Conservation (phyloP, 2,113 vertebrate species). For the Salminus brasiliensis region DNA sequence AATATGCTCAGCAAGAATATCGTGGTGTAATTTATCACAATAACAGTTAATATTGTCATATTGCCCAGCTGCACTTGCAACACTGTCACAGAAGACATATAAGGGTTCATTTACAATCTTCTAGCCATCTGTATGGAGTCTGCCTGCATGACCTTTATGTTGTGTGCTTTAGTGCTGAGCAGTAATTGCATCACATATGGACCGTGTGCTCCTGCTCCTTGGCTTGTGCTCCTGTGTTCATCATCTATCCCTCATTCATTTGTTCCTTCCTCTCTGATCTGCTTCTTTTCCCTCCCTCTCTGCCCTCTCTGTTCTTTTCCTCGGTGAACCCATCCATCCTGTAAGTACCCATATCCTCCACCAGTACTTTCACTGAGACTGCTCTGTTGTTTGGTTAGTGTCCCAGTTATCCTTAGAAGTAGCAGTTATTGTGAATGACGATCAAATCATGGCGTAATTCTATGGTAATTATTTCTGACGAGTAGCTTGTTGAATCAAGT, state of each 20-base stretch:
- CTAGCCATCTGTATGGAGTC: neutral
- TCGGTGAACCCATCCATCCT: constrained; percentile 19
- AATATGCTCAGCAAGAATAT: too few relatives aligned
- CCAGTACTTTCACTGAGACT: neutral
- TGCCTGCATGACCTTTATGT: neutral
- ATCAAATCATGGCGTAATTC: neutral
- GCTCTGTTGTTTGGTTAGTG: neutral
- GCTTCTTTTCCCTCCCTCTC: constrained; percentile 14
- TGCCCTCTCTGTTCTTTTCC: constrained; percentile 33
- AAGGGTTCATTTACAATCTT: neutral
- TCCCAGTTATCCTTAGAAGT: neutral
- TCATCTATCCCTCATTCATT: neutral
- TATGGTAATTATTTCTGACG: too few relatives aligned
- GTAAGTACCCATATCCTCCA: constrained; percentile 24
- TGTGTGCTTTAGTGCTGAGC: neutral
- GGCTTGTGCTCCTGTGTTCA: neutral
- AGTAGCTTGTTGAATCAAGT: too few relatives aligned
- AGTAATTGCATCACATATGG: neutral
- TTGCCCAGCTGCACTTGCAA: neutral
- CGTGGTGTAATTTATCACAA: neutral
- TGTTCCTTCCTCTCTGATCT: too few relatives aligned
- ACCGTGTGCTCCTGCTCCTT: constrained; percentile 1
- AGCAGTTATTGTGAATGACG: neutral
- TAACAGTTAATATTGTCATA: neutral
- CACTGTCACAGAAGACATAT: too few relatives aligned